Conservation (phyloP, 2,113 vertebrate genomes). For the Rhizomys pruinosus region DNA sequence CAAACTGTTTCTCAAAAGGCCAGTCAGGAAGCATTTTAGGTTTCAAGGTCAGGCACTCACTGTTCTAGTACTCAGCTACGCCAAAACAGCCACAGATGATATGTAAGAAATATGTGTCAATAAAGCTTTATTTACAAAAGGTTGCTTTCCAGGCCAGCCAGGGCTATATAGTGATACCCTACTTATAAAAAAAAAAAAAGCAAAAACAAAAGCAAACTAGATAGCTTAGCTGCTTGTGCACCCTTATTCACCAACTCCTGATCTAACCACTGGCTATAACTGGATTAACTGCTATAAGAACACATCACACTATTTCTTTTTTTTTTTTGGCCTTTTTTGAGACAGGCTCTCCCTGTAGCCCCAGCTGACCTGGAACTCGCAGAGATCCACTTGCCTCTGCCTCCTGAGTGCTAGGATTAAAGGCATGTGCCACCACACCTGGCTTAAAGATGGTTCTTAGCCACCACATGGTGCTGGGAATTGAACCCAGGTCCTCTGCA, state of each 20-base stretch:
- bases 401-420: too few species aligned
- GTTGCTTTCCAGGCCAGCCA: neutral
- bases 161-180: too few species aligned
- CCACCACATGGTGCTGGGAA: too few species aligned
- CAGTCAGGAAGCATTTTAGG: neutral
- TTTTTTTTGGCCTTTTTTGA: too few species aligned
- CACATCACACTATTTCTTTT: neutral
- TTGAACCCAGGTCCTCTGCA: too few species aligned
- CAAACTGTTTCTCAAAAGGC: neutral
- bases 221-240: neutral
- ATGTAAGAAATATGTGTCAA: neutral
- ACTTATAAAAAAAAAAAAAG: too few species aligned
- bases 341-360: too few species aligned
- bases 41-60: neutral
- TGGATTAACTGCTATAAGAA: neutral
- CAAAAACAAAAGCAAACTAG: neutral
- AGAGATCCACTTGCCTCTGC: too few species aligned
- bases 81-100: neutral
- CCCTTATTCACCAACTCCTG: neutral
- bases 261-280: neutral
- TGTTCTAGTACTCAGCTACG: neutral
- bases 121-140: slow-evolving; percentile 38
- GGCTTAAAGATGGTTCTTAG: too few species aligned
- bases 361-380: too few species aligned
- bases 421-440: too few species aligned